Conservation (phyloP, 2,113 vertebrate genomes). For the Sphaerodactylus townsendi region DNA sequence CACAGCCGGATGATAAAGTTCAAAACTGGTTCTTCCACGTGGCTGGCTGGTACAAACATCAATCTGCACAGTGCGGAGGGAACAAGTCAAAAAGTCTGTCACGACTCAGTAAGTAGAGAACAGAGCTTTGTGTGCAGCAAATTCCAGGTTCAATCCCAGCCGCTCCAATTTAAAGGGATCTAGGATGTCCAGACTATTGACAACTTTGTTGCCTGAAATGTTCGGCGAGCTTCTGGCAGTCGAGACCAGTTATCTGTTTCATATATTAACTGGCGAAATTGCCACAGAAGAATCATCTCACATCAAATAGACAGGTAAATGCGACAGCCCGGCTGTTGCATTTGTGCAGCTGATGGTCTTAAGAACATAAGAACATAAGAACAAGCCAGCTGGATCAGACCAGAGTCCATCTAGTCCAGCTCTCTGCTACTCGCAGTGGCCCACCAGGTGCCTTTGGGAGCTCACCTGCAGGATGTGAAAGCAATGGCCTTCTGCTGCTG, state of each 20-base stretch:
- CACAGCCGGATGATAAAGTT: neutral
- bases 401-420: no score
- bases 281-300: slow-evolving; percentile 18
- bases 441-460: no score
- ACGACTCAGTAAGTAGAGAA: neutral
- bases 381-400: no score
- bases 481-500: no score
- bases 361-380: no score
- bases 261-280: neutral
- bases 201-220: neutral
- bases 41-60: neutral
- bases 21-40: neutral
- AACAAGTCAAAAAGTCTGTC: neutral
- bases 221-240: neutral
- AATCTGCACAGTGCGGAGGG: neutral
- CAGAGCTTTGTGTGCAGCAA: neutral
- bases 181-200: neutral
- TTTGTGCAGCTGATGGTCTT: slow-evolving; percentile 52
- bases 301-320: slow-evolving; percentile 22
- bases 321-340: slow-evolving; percentile 39
- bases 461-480: no score
- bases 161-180: neutral
- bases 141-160: neutral
- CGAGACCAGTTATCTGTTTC: neutral
- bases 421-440: no score